Evolutionary conservation across 2,797 vertebrate genomes (phyloP).

Genomic region (Semotilus atromaculatus): DNA sequence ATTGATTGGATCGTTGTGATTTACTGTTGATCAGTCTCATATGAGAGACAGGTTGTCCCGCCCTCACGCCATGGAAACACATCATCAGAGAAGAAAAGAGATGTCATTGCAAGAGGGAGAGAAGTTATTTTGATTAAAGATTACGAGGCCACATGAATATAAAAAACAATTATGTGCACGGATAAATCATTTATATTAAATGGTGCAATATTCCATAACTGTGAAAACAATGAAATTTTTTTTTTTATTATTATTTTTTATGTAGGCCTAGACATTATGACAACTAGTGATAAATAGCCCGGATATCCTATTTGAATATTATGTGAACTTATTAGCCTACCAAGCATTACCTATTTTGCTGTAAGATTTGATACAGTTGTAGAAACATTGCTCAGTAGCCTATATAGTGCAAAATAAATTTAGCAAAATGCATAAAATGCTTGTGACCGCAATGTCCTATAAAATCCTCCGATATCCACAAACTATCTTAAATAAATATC

Average conservation of each 20-base stretch:
- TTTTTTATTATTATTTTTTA: too few species aligned
- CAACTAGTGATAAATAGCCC: not conserved
- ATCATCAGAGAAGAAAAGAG: not conserved
- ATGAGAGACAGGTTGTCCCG: not conserved
- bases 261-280: not conserved
- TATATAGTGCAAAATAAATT: not conserved
- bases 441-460: not conserved
- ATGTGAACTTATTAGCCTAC: not conserved
- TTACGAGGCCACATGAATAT: too few species aligned
- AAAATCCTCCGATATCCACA: not conserved
- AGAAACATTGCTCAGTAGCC: not conserved
- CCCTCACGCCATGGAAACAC: not conserved
- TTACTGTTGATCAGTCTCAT: not conserved
- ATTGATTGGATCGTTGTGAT: not conserved
- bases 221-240: not conserved
- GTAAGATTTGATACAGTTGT: not conserved
- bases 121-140: too few species aligned
- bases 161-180: not conserved
- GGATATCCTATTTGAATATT: not conserved
- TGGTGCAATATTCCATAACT: too few species aligned
- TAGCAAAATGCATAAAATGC: too few species aligned
- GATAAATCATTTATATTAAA: not conserved
- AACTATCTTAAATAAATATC: not conserved
- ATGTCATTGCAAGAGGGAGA: too few species aligned
- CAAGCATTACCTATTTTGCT: too few species aligned